Evolutionary conservation across 2,113 vertebrate species (phyloP), one percentile per base, ranked within the genome.

Genomic region (Thamnophis sirtalis): DNA sequence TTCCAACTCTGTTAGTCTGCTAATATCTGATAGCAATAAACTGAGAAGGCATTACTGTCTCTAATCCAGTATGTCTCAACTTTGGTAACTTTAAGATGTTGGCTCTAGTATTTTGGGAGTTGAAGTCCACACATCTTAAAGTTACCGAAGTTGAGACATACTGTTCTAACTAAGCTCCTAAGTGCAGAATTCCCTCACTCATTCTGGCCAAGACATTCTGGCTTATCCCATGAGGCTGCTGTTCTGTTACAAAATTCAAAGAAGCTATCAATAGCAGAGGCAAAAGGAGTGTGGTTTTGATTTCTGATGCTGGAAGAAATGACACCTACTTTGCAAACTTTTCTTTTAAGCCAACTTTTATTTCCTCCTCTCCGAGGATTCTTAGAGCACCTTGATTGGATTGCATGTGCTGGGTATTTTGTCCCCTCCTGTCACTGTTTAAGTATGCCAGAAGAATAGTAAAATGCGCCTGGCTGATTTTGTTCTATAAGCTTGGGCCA

Each of bases 401-500:
- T 94, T 92, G 28, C 26, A 48, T 26, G 54, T 15, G 28, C 53
- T 1, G 13, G 6, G 87, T 19, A 33, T 86, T 55, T 80, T 88
- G 22, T 55, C 48, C 43, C 88, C n/a, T 89, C 56, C 88, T 92
- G 53, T 38, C 24, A 68, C 90, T 93, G 94, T 95, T 54, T 95
- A 96, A 91, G 93, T 93, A 89, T 55, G 87, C 90, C 93, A 92
- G 93, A 96, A 96, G 94, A 96, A 94, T 90, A 96, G 92, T 94
- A 94, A 95, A 95, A 96, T 48, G 95, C 91, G 95, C 93, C 94
- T 94, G 85, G 87, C 92, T 93, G 91, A 89, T 94, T 97, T 96
- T 96, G 93, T 96, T 96, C 96, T 93, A 95, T 95, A 96, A 96
- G 80, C 95, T 93, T 94, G 49, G 94, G 80, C 95, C 94, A 96